Conservation (phyloP, 2,888 invertebrate genomes). For the Allolobophora icterica region DNA sequence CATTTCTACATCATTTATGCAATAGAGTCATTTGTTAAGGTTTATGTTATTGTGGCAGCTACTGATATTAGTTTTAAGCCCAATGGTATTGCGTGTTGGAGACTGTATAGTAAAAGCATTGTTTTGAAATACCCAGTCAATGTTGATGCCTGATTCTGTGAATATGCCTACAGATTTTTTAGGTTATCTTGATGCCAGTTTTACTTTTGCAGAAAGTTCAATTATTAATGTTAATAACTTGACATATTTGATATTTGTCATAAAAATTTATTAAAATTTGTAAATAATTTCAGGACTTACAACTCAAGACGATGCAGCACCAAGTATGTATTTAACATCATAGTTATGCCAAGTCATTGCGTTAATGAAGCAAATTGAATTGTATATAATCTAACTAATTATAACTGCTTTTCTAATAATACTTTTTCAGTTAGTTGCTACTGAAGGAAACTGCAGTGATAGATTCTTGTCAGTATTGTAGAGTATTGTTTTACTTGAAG, state of each 20-base stretch:
- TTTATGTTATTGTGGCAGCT: neutral
- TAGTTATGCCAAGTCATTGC: no score
- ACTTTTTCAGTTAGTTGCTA: neutral
- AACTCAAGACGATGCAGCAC: constrained; percentile 19
- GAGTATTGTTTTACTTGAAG: neutral
- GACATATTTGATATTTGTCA: neutral
- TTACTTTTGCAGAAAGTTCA: neutral
- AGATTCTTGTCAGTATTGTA: no score
- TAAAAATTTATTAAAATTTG: neutral
- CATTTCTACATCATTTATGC: neutral
- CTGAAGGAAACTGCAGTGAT: no score
- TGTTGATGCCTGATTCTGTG: neutral
- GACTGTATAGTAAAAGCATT: neutral
- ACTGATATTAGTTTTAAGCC: neutral
- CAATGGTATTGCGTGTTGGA: no score
- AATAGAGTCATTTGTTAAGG: neutral
- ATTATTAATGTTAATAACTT: neutral
- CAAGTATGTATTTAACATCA: constrained; percentile 4
- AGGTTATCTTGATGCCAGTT: neutral
- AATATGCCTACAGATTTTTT: neutral
- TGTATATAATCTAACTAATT: neutral
- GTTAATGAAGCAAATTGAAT: no score
- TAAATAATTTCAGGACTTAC: constrained; percentile 29
- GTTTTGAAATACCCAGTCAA: neutral
- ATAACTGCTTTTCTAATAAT: neutral